Evolutionary conservation across 2,113 vertebrate genomes (phyloP).

Genomic region (Eolophus roseicapilla): DNA sequence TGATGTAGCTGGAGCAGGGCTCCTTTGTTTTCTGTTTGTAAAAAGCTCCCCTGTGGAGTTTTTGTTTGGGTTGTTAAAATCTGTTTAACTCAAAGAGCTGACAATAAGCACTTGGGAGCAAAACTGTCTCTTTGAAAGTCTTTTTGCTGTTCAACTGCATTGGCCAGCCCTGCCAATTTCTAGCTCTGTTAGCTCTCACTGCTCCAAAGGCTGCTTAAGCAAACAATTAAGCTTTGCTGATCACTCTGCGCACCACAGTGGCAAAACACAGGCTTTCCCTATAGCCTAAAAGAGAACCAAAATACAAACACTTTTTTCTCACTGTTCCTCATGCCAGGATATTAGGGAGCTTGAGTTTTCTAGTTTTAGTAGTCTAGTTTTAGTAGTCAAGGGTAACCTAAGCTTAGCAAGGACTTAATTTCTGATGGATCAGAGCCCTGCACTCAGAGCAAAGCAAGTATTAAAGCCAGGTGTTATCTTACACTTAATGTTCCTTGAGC

Average conservation of each 20-base stretch:
- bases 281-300: not conserved
- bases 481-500: not conserved
- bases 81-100: constrained; percentile 59
- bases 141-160: constrained; percentile 23
- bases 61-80: constrained; percentile 65
- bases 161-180: constrained; percentile 44
- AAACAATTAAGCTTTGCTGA: constrained; percentile 45
- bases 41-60: constrained; percentile 46
- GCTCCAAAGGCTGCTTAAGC: constrained; percentile 51
- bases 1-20: constrained; percentile 47
- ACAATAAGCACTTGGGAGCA: constrained; percentile 54
- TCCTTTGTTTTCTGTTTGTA: constrained; percentile 58
- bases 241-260: not conserved
- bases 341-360: not conserved
- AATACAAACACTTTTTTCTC: not conserved
- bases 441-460: not conserved
- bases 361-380: not conserved
- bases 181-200: not conserved
- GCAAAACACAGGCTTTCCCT: not conserved
- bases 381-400: not conserved
- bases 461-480: not conserved
- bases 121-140: constrained; percentile 50
- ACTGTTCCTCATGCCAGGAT: not conserved
- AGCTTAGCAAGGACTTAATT: not conserved
- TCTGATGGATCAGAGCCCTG: not conserved